Evolutionary conservation across 2,797 vertebrate species (phyloP).

Genomic region (Scolopax rusticola): DNA sequence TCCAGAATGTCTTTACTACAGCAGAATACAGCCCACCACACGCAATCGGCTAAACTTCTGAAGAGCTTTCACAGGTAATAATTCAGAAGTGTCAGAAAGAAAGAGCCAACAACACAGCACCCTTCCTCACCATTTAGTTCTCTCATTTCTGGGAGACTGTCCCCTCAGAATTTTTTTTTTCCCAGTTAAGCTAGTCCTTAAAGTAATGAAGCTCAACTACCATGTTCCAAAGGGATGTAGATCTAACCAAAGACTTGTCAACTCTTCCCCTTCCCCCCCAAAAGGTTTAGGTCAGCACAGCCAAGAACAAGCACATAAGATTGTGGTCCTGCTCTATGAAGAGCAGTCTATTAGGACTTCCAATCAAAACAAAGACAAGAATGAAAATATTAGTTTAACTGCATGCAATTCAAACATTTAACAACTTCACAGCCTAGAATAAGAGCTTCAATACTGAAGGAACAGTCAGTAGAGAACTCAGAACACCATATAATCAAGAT

Average conservation of each 20-base stretch:
- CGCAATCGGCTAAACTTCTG: rapidly evolving
- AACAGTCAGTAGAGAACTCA: not conserved
- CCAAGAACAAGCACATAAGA: not conserved
- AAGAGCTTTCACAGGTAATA: not conserved
- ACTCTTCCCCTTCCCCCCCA: not conserved
- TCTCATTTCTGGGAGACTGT: not conserved
- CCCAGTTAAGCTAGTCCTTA: not conserved
- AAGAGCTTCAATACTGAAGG: not conserved
- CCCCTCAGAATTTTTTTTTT: not conserved
- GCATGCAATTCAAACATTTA: not conserved
- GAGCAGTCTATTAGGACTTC: not conserved
- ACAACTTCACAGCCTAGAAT: not conserved
- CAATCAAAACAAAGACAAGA: not conserved
- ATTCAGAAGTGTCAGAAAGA: not conserved
- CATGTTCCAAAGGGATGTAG: not conserved
- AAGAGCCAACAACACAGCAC: not conserved
- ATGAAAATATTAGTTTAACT: not conserved
- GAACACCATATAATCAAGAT: not conserved
- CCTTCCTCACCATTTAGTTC: not conserved
- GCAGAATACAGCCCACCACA: not conserved
- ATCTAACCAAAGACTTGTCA: not conserved
- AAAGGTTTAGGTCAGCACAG: not conserved
- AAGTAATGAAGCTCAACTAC: not conserved
- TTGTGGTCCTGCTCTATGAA: not conserved
- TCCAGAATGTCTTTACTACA: not conserved